These are phyloP conservation scores for Athalia cordata DNA, from an alignment of 2,888 invertebrate species.

Conservation along the genomic window DNA sequence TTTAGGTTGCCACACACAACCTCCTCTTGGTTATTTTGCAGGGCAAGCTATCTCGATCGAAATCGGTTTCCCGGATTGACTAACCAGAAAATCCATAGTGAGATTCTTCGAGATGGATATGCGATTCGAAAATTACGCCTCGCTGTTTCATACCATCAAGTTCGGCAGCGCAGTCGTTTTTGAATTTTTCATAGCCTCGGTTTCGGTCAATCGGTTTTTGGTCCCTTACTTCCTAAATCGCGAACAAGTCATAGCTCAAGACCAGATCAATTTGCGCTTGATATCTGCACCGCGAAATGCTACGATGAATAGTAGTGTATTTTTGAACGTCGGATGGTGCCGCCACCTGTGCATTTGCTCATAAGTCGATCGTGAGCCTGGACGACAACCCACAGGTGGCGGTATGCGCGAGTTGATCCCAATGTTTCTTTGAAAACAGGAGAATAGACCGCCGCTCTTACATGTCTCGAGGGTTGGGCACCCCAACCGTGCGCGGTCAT, in stretches of 20 bases:
- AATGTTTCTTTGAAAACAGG: not conserved
- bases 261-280: too few species aligned
- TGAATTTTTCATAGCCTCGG: not conserved
- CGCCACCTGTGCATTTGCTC: slow-evolving; percentile 22
- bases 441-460: not conserved
- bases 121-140: too few species aligned
- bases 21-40: not conserved
- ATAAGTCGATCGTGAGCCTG: not conserved
- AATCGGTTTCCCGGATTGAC: not conserved
- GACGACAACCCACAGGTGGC: slow-evolving; percentile 24
- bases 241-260: too few species aligned
- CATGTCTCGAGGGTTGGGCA: not conserved
- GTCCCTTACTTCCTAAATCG: too few species aligned
- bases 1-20: slow-evolving; percentile 1
- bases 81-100: not conserved
- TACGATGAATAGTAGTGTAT: not conserved
- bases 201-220: too few species aligned
- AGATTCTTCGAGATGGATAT: too few species aligned
- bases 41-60: not conserved
- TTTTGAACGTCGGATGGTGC: slow-evolving; percentile 7
- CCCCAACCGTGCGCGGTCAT: not conserved
- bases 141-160: too few species aligned
- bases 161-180: not conserved
- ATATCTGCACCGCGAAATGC: too few species aligned
- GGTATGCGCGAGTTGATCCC: not conserved